Conservation (phyloP, 1,140 invertebrate genomes). For the Helicoverpa zea region DNA sequence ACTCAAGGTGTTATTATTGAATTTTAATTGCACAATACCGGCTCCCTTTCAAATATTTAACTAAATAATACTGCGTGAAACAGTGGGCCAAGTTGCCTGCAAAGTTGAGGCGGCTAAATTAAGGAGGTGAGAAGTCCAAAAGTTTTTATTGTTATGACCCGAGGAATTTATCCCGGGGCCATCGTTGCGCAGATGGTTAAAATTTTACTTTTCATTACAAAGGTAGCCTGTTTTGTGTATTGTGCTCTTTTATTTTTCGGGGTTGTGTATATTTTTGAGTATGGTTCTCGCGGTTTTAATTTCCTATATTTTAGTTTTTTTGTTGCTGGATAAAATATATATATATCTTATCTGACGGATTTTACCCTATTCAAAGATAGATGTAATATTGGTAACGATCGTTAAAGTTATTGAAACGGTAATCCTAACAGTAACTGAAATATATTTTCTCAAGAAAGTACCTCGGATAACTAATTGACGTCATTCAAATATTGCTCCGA, state of each 20-base stretch:
- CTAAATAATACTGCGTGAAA: constrained; percentile 32
- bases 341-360: no score
- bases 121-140: constrained; percentile 61
- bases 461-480: no score
- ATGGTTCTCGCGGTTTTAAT: no score
- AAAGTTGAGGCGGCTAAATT: constrained; percentile 53
- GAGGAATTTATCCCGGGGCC: constrained; percentile 54
- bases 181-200: constrained; percentile 56
- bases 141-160: constrained; percentile 63
- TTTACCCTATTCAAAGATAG: no score
- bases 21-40: constrained; percentile 34
- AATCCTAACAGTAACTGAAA: no score
- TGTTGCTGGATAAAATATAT: no score
- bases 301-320: no score
- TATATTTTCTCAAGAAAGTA: no score
- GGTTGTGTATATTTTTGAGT: background rate
- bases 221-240: constrained; percentile 13
- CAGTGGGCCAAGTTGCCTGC: constrained; percentile 36
- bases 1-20: constrained; percentile 36
- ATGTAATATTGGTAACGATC: no score
- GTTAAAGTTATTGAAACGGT: no score
- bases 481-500: background rate
- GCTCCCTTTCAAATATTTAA: constrained; percentile 42
- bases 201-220: constrained; percentile 60
- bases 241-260: constrained; percentile 23